Percentiles rank a stretch among this genome's conserved stretches.
Conservation (phyloP, 1,140 invertebrate species). For the Mya arenaria region DNA sequence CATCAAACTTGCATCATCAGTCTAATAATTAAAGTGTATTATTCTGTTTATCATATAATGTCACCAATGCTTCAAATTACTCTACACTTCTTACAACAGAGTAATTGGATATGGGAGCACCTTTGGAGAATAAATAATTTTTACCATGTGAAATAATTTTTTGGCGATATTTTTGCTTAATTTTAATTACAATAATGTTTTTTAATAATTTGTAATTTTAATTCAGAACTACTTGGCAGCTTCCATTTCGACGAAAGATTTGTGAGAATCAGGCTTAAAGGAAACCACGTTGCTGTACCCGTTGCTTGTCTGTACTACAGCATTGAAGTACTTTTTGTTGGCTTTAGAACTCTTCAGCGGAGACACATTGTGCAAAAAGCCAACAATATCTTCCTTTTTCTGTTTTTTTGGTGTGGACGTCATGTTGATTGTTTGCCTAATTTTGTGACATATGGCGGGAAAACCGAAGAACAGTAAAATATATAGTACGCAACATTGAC, state of each 20-base stretch:
- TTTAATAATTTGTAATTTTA: too few species aligned
- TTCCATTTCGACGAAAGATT: slow-evolving; percentile 21
- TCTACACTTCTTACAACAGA: too few species aligned
- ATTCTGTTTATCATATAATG: too few species aligned
- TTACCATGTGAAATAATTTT: too few species aligned
- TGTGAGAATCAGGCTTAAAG: neutral
- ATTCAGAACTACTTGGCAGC: slow-evolving; percentile 28
- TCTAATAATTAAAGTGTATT: too few species aligned
- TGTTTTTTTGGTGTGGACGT: neutral
- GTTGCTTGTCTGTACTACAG: neutral
- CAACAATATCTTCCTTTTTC: neutral
- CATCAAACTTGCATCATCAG: too few species aligned
- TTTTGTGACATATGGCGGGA: neutral
- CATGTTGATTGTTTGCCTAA: neutral
- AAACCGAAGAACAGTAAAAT: neutral
- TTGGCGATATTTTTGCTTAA: too few species aligned
- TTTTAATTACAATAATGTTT: too few species aligned
- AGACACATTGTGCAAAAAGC: slow-evolving; percentile 12
- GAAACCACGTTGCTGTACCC: slow-evolving; percentile 5
- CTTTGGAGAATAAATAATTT: too few species aligned
- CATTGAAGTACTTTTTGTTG: slow-evolving; percentile 5
- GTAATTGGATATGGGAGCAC: too few species aligned
- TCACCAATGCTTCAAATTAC: too few species aligned
- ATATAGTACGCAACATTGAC: neutral
- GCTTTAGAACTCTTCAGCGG: slow-evolving; percentile 1